Conservation (phyloP, 2,888 invertebrate genomes). For the Brenthis daphne region DNA sequence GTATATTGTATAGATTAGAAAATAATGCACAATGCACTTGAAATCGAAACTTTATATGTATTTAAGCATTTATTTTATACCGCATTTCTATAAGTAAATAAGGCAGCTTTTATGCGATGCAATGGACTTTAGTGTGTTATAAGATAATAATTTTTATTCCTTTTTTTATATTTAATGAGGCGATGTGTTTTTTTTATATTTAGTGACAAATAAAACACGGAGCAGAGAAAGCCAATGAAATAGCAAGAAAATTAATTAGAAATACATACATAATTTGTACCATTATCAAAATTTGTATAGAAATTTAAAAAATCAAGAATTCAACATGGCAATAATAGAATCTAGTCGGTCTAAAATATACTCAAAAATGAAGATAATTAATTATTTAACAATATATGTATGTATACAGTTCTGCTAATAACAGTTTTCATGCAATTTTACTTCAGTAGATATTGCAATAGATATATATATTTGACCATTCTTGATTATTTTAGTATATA, state of each 20-base stretch:
- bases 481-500: no score
- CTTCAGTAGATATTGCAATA: no score
- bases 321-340: conserved; percentile 15
- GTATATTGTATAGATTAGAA: neutral
- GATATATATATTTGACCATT: no score
- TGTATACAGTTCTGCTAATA: neutral
- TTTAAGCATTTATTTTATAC: conserved; percentile 4
- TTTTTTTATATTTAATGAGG: neutral
- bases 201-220: no score
- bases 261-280: neutral
- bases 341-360: conserved; percentile 20
- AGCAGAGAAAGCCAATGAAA: no score
- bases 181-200: neutral
- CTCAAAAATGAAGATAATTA: neutral
- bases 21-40: conserved; percentile 13
- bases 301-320: neutral
- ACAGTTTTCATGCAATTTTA: neutral
- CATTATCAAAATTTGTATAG: neutral
- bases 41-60: neutral
- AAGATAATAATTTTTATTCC: neutral
- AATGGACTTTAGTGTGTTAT: neutral
- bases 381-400: neutral
- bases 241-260: no score
- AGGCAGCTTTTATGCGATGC: neutral
- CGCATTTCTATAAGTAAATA: neutral